Conservation (phyloP, 1,140 invertebrate genomes). For the Lasioglossum baleicum region DNA sequence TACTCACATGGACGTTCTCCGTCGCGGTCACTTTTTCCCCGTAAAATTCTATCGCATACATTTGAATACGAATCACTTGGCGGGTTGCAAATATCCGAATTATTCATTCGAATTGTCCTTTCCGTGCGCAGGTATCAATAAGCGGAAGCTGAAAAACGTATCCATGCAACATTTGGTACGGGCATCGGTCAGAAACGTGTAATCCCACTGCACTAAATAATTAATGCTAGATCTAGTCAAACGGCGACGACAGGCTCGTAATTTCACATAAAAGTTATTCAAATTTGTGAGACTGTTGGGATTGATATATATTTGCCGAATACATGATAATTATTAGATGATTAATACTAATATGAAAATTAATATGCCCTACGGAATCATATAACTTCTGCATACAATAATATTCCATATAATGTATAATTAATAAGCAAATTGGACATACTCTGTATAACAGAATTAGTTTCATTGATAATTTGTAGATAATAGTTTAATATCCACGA, state of each 20-base stretch:
- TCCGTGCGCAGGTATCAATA: background rate
- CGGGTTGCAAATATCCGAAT: slow-evolving; percentile 24
- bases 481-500: too few relatives aligned
- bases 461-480: too few relatives aligned
- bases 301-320: too few relatives aligned
- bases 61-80: slow-evolving; percentile 29
- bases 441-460: too few relatives aligned
- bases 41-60: slow-evolving; percentile 12
- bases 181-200: background rate
- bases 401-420: too few relatives aligned
- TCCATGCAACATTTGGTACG: background rate
- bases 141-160: background rate
- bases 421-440: too few relatives aligned
- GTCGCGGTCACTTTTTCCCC: background rate
- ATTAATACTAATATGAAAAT: too few relatives aligned
- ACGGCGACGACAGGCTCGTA: background rate
- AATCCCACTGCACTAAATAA: background rate
- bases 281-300: background rate
- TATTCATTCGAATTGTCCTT: slow-evolving; percentile 34
- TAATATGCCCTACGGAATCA: too few relatives aligned
- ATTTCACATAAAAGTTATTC: background rate
- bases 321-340: too few relatives aligned
- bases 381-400: too few relatives aligned
- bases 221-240: background rate
- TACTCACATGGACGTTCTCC: background rate